phyloP scores from a whole-genome alignment of 2,797 vertebrate genomes.

The Lutjanus argentimaculatus region DNA sequence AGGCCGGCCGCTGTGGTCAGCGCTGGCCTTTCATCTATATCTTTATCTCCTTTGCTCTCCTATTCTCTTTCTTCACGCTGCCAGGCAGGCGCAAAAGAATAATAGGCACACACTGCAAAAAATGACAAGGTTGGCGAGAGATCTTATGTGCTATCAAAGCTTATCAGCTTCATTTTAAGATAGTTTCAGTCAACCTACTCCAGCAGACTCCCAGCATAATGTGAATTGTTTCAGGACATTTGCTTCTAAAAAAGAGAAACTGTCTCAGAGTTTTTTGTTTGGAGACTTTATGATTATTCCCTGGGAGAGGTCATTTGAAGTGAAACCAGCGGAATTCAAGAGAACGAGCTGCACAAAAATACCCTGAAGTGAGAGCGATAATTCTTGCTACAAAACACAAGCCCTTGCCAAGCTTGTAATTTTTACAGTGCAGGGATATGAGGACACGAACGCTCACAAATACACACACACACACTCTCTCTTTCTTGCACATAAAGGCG shows the following conservation, averaged over 20 bases:
- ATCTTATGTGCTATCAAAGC: conserved; percentile 35
- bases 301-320: conserved; percentile 27
- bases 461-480: conserved; percentile 11
- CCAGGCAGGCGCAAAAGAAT: conserved; percentile 26
- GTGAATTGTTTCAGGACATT: conserved; percentile 36
- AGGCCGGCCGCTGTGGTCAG: conserved; percentile 28
- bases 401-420: conserved; percentile 26
- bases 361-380: conserved; percentile 7
- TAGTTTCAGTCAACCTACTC: conserved; percentile 8
- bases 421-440: conserved; percentile 45
- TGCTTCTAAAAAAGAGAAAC: conserved; percentile 26
- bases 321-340: conserved; percentile 22
- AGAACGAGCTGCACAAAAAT: conserved; percentile 27
- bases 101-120: conserved; percentile 35
- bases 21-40: conserved; percentile 58
- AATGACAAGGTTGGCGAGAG: conserved; percentile 21
- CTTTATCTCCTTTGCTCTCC: conserved; percentile 33
- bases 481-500: conserved; percentile 50
- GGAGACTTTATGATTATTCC: conserved; percentile 31
- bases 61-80: conserved; percentile 45
- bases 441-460: conserved; percentile 1
- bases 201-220: conserved; percentile 14
- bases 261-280: conserved; percentile 1
- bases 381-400: conserved; percentile 43
- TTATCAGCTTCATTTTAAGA: conserved; percentile 37